Base-by-base conservation (phyloP, 1,140 invertebrate species). In the Chymomyza costata region DNA sequence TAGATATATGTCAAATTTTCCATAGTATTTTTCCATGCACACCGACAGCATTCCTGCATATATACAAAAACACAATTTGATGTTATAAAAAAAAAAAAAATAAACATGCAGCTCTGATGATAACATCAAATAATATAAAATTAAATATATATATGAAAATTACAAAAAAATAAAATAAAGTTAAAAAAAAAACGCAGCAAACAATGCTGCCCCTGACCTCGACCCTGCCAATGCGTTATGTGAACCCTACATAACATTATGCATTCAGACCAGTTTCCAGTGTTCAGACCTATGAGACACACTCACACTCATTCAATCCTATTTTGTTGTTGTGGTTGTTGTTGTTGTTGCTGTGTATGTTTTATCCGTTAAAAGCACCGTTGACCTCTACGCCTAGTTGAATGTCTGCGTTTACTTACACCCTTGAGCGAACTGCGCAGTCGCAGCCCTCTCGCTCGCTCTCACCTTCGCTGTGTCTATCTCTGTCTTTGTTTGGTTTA, bases 351-450 rank as follows among this genome's bases (percentile, higher is more conserved):
- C 3, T 18, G 21, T 16, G 16, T 8, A 25, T 32, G 14, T 18
- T 61, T 52, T 55, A 61, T 52, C 67, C 67, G 68, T 66, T 73
- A 71, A 66, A 71, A 73, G 51, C 67, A 71, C 68, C 62, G 68
- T 74, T 71, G 68, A 71, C 68, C 68, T 71, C 68, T 67, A 71
- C 11, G 3, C 32, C 10, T 6, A 6, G 5, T 28, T 28, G 25
- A 28, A 28, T 28, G 25, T 28, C 25, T 5, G 5, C 10, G 25
- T 28, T 10, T 6, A 28, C 5, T 45, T 48, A 52, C 68, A 70
- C 67, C 67, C 67, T 70, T 71, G 67, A 71, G 56, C 48, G 66
- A n/a, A 47, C 43, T 50, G 65, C 59, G 49, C 59, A 68, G 65
- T 49, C 65, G 45, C 65, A 49, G 11, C 52, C n/a, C n/a, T n/a